Evolutionary conservation across 2,888 invertebrate genomes (phyloP).

Genomic region (Tortrix viridana): DNA sequence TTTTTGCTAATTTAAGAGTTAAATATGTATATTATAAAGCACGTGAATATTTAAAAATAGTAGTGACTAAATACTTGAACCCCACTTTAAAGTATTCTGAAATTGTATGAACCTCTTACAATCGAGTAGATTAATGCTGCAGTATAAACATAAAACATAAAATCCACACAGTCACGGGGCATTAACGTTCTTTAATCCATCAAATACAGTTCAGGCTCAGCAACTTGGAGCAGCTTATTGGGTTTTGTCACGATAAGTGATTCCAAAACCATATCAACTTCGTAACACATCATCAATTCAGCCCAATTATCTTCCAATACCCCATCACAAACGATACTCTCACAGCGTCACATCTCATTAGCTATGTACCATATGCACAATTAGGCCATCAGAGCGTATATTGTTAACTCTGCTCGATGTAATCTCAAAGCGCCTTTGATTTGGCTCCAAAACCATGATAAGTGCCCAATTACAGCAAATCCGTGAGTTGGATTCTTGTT

Average conservation of each 20-base stretch:
- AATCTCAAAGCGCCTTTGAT: slow-evolving; percentile 34
- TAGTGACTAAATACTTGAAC: too few species aligned
- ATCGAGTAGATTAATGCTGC: too few species aligned
- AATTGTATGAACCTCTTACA: too few species aligned
- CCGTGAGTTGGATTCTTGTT: slow-evolving; percentile 22
- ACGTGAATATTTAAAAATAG: too few species aligned
- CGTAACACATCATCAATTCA: neutral
- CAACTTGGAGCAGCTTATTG: neutral
- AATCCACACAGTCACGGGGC: too few species aligned
- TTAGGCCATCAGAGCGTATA: slow-evolving; percentile 21
- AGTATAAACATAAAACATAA: too few species aligned
- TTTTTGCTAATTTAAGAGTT: too few species aligned
- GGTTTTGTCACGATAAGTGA: neutral
- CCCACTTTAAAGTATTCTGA: too few species aligned
- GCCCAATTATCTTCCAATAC: neutral
- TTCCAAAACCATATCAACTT: neutral
- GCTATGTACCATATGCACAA: slow-evolving; percentile 32
- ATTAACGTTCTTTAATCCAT: too few species aligned
- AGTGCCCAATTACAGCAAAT: slow-evolving; percentile 35
- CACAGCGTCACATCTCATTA: slow-evolving; percentile 16
- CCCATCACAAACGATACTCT: neutral
- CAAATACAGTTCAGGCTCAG: too few species aligned
- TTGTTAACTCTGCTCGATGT: slow-evolving; percentile 28
- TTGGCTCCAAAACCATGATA: slow-evolving; percentile 15
- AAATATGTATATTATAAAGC: too few species aligned